Evolutionary conservation across 2,888 invertebrate species (phyloP), one percentile per base, ranked within the genome.

Genomic region (Epiblema foenella): DNA sequence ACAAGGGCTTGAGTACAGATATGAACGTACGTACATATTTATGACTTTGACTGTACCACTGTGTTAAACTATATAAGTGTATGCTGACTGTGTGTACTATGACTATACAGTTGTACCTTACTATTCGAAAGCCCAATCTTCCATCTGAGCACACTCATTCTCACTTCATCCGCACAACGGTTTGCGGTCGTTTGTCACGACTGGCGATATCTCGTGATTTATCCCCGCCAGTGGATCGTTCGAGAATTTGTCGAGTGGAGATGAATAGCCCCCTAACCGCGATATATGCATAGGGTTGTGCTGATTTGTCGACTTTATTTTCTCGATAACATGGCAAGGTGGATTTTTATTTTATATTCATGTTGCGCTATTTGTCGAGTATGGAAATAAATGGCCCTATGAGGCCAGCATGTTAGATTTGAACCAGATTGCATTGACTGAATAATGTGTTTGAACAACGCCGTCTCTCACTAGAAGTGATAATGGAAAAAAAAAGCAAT

Each of bases 171-270:
- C 74, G 67, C 39, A 15, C 12, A 58, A 37, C 20, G 46, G 58
- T 52, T 46, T 20, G 67, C 29, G 51, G 67, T 68, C 63, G 75
- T 75, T 74, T 74, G 74, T 75, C 73, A 75, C 69, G 68, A 73
- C 74, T 64, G 66, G 75, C 77, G 82, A 85, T 88, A 85, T 81
- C 82, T 77, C 74, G 77, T 85, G 83, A 86, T 87, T 87, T 89
- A 90, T 89, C 80, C 81, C 68, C 75, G 68, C 77, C 76, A 74
- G 79, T 73, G 75, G 80, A 86, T 80, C 81, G 78, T 73, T 76
- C 75, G 83, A 80, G 86, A 83, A 89, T 89, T 89, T 89, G 90
- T 89, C 86, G 82, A 81, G 85, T 81, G 72, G 81, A 85, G 85
- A 86, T 81, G 85, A 81, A 87, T 88, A 82, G 86, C 74, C 75